Base-by-base conservation (phyloP, 2,797 vertebrate species). In the Amazonetta brasiliensis region DNA sequence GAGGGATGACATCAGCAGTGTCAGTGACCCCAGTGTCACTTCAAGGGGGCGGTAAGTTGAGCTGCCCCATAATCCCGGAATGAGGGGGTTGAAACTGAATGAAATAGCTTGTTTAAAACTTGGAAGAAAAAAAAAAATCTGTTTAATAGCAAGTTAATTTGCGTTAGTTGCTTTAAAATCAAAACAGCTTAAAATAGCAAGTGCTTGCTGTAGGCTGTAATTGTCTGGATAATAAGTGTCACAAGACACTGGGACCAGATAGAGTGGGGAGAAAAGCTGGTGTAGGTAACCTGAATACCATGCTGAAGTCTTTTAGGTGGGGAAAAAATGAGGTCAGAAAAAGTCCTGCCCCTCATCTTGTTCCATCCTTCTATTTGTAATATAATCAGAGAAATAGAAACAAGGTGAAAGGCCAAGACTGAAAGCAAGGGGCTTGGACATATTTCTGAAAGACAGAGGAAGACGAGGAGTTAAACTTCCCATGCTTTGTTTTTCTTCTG, bases 41-140 rank as follows among this genome's bases (percentile, higher is more conserved):
- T 43, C 7, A 35, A 80, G 12, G 39, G 9, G 3, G 5, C 21
- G 9, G 43, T 60, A 52, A n/a, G 3, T 7, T 0, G 0, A 64
- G 26, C 19, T 77, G 28, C 10, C 7, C 28, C 21, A 2, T 60
- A 54, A 55, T 7, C 14, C 59, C 23, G 31, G 35, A 83, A 66
- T 12, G 46, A 44, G n/a, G 56, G 68, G 56, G 66, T 13, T 22
- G 39, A 77, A 84, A 6, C 6, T 43, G 10, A 59, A 8, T 22
- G 33, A 77, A 91, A 64, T 4, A 35, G 8, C 9, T 69, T 75
- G 26, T 52, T 87, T 66, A 74, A 71, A 37, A 21, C 18, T 39
- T 59, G 13, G 23, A 77, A 77, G n/a, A 25, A 30, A 18, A 77
- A 84, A 74, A 74, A 77, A 84, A 74, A 74, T 46, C 8, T 68